These are phyloP conservation scores for Mus spretus DNA, from an alignment of 2,797 vertebrate species.

Conservation along the genomic window DNA sequence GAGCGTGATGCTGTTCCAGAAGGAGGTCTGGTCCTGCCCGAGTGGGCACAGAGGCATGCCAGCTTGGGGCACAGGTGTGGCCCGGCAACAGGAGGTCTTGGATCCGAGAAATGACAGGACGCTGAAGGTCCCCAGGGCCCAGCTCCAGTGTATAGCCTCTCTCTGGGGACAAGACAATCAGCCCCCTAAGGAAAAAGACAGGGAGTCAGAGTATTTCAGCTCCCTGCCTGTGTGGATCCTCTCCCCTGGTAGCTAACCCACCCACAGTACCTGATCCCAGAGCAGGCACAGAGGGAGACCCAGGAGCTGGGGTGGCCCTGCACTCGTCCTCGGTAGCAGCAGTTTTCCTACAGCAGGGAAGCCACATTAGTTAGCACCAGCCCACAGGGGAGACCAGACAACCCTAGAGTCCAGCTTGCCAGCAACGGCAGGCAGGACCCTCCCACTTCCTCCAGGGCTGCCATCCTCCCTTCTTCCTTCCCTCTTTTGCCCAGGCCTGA, in stretches of 20 bases:
- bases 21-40: conserved; percentile 21
- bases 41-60: background rate
- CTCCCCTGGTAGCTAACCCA: background rate
- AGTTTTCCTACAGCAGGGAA: conserved; percentile 89
- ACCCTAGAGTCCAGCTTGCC: background rate
- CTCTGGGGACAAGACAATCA: conserved; percentile 90
- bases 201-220: background rate
- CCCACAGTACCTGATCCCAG: conserved; percentile 91
- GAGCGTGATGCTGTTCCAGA: conserved; percentile 62
- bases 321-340: conserved; percentile 93
- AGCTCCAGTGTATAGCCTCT: conserved; percentile 92
- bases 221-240: too few relatives aligned
- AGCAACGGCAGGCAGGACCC: background rate
- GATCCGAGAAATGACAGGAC: conserved; percentile 85
- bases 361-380: rapidly evolving
- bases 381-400: background rate
- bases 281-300: conserved; percentile 92
- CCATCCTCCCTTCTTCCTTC: background rate
- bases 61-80: conserved; percentile 85
- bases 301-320: conserved; percentile 88
- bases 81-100: conserved; percentile 62
- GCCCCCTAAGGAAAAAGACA: conserved; percentile 87
- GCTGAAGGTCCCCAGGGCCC: conserved; percentile 13
- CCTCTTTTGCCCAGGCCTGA: background rate
- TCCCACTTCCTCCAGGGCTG: background rate